phyloP scores from a whole-genome alignment of 2,797 vertebrate species.

The Sebastes ruberrimus region DNA sequence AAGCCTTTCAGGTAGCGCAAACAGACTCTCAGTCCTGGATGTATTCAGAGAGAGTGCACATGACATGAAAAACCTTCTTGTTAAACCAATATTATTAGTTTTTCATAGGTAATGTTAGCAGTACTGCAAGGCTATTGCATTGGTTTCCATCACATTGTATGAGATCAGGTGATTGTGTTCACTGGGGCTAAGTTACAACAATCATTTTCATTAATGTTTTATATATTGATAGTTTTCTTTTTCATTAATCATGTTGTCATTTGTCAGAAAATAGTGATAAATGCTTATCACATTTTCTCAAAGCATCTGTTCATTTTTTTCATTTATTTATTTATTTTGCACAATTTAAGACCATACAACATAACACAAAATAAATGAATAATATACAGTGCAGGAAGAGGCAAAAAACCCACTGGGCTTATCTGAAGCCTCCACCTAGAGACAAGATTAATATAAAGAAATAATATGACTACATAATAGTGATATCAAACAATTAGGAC shows the following conservation, averaged over 20 bases:
- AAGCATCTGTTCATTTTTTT: background rate
- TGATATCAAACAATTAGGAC: too few species aligned
- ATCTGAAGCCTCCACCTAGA: too few species aligned
- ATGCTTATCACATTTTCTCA: background rate
- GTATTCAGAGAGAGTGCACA: rapidly evolving
- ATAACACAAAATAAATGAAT: too few species aligned
- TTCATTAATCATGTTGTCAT: background rate
- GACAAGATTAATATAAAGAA: too few species aligned
- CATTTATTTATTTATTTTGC: too few species aligned
- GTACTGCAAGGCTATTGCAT: background rate
- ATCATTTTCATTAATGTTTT: background rate
- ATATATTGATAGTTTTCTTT: too few species aligned
- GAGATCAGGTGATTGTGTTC: background rate
- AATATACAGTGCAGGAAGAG: too few species aligned
- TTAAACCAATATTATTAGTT: background rate
- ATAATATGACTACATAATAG: too few species aligned
- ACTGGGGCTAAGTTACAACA: background rate
- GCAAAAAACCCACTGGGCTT: too few species aligned
- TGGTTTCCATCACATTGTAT: background rate
- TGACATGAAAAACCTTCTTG: too few species aligned
- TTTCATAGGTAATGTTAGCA: background rate
- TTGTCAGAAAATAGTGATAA: background rate
- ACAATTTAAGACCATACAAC: too few species aligned
- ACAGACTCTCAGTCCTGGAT: background rate
- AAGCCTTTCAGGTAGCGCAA: background rate